Percentiles rank a stretch among this genome's conserved stretches.
phyloP scores from a whole-genome alignment of 2,113 vertebrate genomes.

The Phylloscopus trochiloides region DNA sequence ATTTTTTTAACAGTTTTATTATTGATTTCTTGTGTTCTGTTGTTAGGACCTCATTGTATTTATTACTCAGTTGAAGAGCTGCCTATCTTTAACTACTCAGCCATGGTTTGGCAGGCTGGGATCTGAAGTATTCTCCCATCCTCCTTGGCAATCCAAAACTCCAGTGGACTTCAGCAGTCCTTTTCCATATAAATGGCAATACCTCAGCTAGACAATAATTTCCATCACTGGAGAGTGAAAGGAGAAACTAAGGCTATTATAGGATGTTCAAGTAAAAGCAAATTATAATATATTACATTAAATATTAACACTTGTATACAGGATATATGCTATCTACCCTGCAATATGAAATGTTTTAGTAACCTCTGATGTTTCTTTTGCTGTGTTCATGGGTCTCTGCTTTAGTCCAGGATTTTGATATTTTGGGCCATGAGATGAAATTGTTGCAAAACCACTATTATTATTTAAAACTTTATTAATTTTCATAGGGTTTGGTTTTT shows the following conservation, averaged over 20 bases:
- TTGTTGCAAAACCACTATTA: not conserved
- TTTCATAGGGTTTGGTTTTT: not conserved
- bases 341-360: not conserved
- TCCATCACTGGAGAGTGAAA: not conserved
- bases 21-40: not conserved
- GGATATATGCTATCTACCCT: not conserved
- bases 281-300: constrained; percentile 27
- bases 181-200: not conserved
- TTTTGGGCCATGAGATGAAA: not conserved
- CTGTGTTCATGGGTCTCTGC: not conserved
- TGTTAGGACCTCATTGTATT: not conserved
- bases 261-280: not conserved
- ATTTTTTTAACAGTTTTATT: not conserved
- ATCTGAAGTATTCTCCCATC: not conserved
- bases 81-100: not conserved
- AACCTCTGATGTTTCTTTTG: not conserved
- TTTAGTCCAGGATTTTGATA: not conserved
- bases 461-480: not conserved
- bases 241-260: not conserved
- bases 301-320: constrained; percentile 45
- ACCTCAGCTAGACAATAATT: not conserved
- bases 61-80: not conserved
- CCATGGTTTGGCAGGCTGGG: not conserved
- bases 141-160: not conserved
- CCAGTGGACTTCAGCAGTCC: not conserved